Conservation (phyloP, 2,888 invertebrate genomes). For the Creontiades dilutus region DNA sequence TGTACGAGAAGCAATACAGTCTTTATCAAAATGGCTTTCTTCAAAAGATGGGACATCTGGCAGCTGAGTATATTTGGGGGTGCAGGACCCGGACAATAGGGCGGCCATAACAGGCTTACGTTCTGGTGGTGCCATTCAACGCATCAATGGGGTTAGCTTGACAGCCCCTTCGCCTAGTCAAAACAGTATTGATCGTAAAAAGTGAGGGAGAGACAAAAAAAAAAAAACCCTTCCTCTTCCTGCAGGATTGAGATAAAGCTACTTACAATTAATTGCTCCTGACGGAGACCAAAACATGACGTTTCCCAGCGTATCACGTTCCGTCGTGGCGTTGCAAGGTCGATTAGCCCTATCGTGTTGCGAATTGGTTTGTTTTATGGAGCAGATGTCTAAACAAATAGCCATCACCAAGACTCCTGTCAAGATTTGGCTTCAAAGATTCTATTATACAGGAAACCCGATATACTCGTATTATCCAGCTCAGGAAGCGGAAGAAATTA, state of each 20-base stretch:
- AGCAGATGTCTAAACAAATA: neutral
- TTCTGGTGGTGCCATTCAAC: conserved; percentile 5
- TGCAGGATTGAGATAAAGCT: no score
- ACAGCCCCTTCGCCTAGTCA: neutral
- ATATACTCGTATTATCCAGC: no score
- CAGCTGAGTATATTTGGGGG: conserved; percentile 19
- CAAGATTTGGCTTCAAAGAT: neutral
- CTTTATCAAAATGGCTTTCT: conserved; percentile 3
- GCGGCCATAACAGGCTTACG: conserved; percentile 15
- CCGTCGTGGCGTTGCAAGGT: neutral
- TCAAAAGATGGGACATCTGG: neutral
- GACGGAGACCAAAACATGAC: neutral
- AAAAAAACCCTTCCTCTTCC: neutral
- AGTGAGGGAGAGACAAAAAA: neutral
- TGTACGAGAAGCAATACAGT: neutral
- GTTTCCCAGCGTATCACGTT: conserved; percentile 10
- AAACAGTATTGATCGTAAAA: conserved; percentile 18
- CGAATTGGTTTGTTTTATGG: conserved; percentile 11
- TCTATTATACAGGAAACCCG: no score
- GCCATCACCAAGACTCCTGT: neutral
- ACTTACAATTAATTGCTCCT: neutral
- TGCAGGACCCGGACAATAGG: neutral
- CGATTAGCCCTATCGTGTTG: neutral
- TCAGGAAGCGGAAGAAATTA: no score
- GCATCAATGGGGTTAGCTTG: conserved; percentile 19